Evolutionary conservation across 2,113 vertebrate genomes (phyloP).

Genomic region (Lanius collurio): DNA sequence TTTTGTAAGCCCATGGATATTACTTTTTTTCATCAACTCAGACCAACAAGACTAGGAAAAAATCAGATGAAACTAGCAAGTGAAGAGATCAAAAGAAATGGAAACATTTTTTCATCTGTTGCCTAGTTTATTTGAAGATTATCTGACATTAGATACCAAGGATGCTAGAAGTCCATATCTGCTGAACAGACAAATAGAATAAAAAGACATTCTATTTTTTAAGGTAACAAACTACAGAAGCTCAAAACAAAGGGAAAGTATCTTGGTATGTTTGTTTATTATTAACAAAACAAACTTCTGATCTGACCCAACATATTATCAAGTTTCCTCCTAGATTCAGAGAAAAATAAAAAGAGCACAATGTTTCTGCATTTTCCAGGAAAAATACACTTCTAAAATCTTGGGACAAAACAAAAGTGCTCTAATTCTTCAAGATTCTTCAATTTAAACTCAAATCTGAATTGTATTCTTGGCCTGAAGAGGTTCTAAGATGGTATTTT

Average conservation of each 20-base stretch:
- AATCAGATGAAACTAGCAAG: background rate
- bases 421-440: background rate
- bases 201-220: background rate
- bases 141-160: background rate
- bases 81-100: background rate
- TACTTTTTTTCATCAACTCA: background rate
- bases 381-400: background rate
- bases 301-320: background rate
- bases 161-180: background rate
- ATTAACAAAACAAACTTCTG: background rate
- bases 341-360: background rate
- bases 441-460: background rate
- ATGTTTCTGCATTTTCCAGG: background rate
- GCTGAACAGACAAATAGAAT: background rate
- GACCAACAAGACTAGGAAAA: background rate
- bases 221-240: background rate
- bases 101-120: background rate
- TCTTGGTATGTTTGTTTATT: background rate
- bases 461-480: background rate
- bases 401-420: background rate
- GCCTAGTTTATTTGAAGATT: background rate
- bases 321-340: background rate
- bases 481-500: background rate
- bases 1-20: background rate
- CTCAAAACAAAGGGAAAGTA: background rate